Percentiles rank a stretch among this genome's conserved stretches.
Evolutionary conservation across 1,140 invertebrate genomes (phyloP).

Genomic region (Lepidurus couesii): DNA sequence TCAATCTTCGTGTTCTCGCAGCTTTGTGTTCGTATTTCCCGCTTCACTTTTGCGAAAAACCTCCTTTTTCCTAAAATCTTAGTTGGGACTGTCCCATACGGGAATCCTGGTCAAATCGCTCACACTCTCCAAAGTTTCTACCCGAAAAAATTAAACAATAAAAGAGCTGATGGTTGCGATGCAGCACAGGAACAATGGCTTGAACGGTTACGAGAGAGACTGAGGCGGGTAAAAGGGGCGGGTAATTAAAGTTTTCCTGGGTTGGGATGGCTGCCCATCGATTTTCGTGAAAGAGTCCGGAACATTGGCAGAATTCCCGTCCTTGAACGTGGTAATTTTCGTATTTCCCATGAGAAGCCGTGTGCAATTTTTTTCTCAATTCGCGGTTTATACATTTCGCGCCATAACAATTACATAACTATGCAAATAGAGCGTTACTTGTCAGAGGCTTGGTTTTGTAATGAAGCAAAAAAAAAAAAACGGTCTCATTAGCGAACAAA

Average conservation of each 20-base stretch:
- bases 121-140: background rate
- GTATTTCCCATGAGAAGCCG: background rate
- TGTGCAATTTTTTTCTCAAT: background rate
- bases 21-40: background rate
- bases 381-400: background rate
- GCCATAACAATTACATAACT: conserved; percentile 19
- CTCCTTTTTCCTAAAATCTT: background rate
- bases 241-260: conserved; percentile 16
- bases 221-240: background rate
- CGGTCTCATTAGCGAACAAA: background rate
- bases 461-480: background rate
- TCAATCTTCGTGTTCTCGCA: background rate
- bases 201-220: background rate
- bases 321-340: background rate
- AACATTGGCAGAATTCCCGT: background rate
- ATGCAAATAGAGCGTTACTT: background rate
- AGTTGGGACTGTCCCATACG: background rate
- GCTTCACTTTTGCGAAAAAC: background rate
- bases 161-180: background rate
- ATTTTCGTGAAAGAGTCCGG: background rate
- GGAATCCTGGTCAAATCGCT: background rate
- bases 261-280: background rate
- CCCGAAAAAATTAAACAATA: background rate
- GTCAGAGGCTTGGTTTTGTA: conserved; percentile 1
- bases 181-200: background rate